Evolutionary conservation across 35 echinoderm and acorn worm species (phyloP), one percentile per base, ranked within the genome.

Genomic region (Eucidaris tribuloides): DNA sequence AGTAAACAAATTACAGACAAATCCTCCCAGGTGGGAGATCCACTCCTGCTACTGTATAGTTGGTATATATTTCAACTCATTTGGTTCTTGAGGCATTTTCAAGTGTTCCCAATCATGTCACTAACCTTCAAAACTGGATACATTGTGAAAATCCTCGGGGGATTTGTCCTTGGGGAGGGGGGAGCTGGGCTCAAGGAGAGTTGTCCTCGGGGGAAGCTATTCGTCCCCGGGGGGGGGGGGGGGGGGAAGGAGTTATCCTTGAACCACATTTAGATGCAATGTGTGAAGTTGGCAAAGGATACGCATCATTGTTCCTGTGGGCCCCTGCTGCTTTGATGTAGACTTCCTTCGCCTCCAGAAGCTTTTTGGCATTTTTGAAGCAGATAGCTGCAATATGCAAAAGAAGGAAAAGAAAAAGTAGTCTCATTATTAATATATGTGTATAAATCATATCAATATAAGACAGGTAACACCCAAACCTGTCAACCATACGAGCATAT

Each of bases 251-350:
- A 3, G 3, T 22, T 22, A 58, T 19, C 3, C 68, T 39, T 76
- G 35, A 76, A 22, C 23, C 0, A n/a, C 6, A n/a, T 27, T 2
- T 22, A 6, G 28, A 1, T 58, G 20, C 28, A 27, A 58, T 22
- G 20, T 27, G 20, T 22, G 20, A 22, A 27, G 3, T 28, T 25
- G 33, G 20, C 29, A 86, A 93, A 93, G 79, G 78, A 86, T 99
- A 99, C 96, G 89, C 96, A 78, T 90, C 89, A 80, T 87, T 89
- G 24, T 84, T 85, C 38, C 79, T 63, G 58, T 93, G 91, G n/a
- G 78, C 80, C 14, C 92, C 86, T 17, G 90, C 96, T 37, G 96
- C 90, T 32, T 92, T 93, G 9, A 99, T 84, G 43, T 99, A 99
- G 4, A 87, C 76, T 40, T 85, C 70, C 60, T 87, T 99, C 3